Evolutionary conservation across 2,113 vertebrate species (phyloP).

Genomic region (Glareola pratincola): DNA sequence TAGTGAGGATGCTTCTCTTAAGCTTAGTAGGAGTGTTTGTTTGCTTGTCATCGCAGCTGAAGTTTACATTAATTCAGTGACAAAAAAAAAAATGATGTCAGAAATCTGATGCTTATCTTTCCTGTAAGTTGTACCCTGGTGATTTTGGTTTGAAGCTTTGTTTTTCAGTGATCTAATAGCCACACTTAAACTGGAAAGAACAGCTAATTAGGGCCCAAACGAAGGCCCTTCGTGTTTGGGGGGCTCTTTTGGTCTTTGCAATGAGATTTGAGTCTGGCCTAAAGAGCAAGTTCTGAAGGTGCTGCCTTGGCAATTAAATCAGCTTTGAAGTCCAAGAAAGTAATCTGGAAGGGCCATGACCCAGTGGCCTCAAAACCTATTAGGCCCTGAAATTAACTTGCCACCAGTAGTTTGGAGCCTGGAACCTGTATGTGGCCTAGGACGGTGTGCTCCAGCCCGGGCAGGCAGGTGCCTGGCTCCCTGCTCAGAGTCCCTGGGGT

Average conservation of each 20-base stretch:
- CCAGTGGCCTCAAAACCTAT: neutral
- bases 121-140: neutral
- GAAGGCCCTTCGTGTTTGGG: neutral
- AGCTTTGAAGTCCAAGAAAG: neutral
- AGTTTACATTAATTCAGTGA: neutral
- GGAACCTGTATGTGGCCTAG: neutral
- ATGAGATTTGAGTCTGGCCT: neutral
- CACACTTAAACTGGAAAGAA: neutral
- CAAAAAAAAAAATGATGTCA: neutral
- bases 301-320: neutral
- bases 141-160: neutral
- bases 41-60: neutral
- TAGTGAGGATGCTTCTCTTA: neutral
- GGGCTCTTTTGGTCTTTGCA: neutral
- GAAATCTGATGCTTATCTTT: constrained; percentile 8
- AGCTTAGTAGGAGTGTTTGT: neutral
- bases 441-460: neutral
- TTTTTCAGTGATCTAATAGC: constrained; percentile 4
- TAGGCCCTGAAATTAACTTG: neutral
- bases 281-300: neutral
- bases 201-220: neutral
- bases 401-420: neutral
- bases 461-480: neutral
- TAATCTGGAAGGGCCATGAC: neutral
- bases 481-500: neutral